Base-by-base conservation (phyloP, 2,113 vertebrate genomes). In the Synodontis membranacea region DNA sequence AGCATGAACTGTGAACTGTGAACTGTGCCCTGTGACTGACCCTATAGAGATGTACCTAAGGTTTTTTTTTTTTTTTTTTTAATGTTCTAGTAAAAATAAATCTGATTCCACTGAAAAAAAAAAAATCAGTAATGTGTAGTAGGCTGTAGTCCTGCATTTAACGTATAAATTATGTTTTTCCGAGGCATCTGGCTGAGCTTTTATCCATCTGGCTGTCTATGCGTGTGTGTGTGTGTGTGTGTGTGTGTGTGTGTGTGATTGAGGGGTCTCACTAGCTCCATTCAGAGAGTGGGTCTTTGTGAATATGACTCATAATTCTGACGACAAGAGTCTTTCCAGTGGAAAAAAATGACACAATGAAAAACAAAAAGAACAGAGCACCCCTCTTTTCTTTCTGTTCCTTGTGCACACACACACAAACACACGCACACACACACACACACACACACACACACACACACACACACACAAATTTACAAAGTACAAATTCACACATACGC, bases 291-390 rank as follows among this genome's bases (percentile, higher is more conserved):
- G 74, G 56, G 86, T 85, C 86, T 86, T 88, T 88, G 84, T 88
- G 52, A 88, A 88, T 74, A 54, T 88, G 89, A 88, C 66, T 88
- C 89, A 89, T 82, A 89, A 82, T 89, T 89, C 84, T 85, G 86
- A 89, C 44, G 83, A 84, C 72, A 80, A 84, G 54, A 86, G 72
- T 86, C 80, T 86, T 88, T 89, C 80, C 84, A 88, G 44, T 42
- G 81, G 89, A 89, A 88, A 85, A 78, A 84, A 84, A 83, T 17
- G 14, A 72, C 80, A 89, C n/a, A 85, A 88, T 83, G 75, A 84
- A 72, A 85, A 72, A 86, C 75, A 86, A 83, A 84, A 84, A 56
- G 75, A 86, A 89, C 68, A 78, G 46, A 56, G 75, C 66, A 81
- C 64, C 34, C 39, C 14, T 87, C 82, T 34, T 83, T 87, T 86